Percentiles rank a stretch among this genome's conserved stretches.
phyloP scores from a whole-genome alignment of 2,113 vertebrate genomes.

The Pelobates fuscus region DNA sequence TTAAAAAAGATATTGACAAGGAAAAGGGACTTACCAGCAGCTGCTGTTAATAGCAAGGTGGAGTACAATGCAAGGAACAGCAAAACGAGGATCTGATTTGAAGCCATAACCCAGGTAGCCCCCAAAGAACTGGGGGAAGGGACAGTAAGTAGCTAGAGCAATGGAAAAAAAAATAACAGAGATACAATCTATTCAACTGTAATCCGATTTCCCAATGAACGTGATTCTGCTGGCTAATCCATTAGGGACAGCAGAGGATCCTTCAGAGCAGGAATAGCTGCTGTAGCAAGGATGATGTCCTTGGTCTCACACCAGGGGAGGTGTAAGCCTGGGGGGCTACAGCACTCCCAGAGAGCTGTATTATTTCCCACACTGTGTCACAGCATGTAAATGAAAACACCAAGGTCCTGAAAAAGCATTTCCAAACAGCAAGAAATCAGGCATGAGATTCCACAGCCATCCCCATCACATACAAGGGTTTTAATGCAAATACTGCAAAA shows the following conservation, averaged over 20 bases:
- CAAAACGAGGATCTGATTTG: slow-evolving; percentile 11
- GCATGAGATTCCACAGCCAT: background rate
- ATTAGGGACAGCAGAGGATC: slow-evolving; percentile 9
- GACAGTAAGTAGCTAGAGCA: background rate
- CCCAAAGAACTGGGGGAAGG: background rate
- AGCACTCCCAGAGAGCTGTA: background rate
- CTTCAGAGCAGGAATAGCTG: slow-evolving; percentile 1
- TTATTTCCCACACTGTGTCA: slow-evolving; percentile 1
- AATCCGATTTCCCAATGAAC: slow-evolving; percentile 38
- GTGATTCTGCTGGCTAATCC: slow-evolving; percentile 31
- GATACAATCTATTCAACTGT: slow-evolving; percentile 20
- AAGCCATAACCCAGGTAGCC: slow-evolving; percentile 22
- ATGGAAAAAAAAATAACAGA: slow-evolving; percentile 4
- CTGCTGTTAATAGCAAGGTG: slow-evolving; percentile 20
- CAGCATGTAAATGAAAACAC: background rate
- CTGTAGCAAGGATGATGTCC: slow-evolving; percentile 3
- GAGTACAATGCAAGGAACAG: slow-evolving; percentile 33
- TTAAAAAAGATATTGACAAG: too few species aligned
- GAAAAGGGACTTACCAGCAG: slow-evolving; percentile 26
- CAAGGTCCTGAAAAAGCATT: background rate
- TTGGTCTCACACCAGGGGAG: slow-evolving; percentile 21
- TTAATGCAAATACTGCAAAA: slow-evolving; percentile 8
- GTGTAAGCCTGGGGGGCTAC: background rate
- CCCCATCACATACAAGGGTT: background rate
- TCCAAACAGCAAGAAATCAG: background rate